Conservation (phyloP, 2,888 invertebrate genomes). For the Pemphredon lugubris region DNA sequence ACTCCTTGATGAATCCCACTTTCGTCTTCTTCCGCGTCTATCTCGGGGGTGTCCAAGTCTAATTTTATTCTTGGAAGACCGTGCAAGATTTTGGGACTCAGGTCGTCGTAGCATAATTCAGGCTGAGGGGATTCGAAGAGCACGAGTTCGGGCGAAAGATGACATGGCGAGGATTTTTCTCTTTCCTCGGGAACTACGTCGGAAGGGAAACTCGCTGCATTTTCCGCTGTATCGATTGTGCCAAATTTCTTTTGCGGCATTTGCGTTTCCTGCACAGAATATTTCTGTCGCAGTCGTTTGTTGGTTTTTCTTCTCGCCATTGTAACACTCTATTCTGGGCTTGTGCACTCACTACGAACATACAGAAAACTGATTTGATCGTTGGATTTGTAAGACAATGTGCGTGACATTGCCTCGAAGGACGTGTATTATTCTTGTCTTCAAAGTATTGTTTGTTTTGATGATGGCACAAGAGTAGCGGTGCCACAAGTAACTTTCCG, state of each 20-base stretch:
- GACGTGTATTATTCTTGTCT: no score
- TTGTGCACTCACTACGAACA: no score
- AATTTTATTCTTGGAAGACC: not conserved
- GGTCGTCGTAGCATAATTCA: constrained; percentile 56
- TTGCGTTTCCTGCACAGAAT: not conserved
- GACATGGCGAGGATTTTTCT: constrained; percentile 1
- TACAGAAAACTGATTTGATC: no score
- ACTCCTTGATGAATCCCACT: not conserved
- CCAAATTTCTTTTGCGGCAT: not conserved
- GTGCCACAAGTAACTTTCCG: no score
- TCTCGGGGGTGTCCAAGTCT: not conserved
- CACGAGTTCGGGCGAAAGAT: constrained; percentile 66
- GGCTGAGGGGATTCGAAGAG: constrained; percentile 50
- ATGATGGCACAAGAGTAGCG: no score
- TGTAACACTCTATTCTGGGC: no score
- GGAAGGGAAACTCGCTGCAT: not conserved
- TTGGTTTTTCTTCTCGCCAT: constrained; percentile 49
- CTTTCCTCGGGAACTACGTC: not conserved
- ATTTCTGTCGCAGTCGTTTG: constrained; percentile 34
- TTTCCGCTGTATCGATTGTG: no score
- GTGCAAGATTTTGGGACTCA: constrained; percentile 66
- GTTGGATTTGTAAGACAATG: no score
- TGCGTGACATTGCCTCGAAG: no score
- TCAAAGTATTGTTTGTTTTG: no score
- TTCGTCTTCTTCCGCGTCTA: not conserved